phyloP scores from a whole-genome alignment of 2,888 invertebrate species.

The Stegana nigrithorax region DNA sequence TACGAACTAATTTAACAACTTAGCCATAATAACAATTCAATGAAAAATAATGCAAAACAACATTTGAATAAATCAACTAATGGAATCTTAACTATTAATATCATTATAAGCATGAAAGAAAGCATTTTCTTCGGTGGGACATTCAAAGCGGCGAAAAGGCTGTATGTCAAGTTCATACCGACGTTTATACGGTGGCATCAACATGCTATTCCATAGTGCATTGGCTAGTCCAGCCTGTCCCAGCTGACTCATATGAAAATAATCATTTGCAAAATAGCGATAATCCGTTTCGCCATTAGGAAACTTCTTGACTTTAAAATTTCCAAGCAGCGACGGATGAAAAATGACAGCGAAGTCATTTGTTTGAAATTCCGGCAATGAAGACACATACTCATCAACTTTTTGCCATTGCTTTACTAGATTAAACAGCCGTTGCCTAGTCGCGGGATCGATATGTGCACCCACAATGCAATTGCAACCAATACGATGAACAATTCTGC shows the following conservation, averaged over 20 bases:
- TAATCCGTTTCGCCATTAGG: constrained; percentile 69
- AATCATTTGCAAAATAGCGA: constrained; percentile 71
- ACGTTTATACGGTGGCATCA: constrained; percentile 70
- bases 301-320: constrained; percentile 58
- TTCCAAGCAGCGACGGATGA: constrained; percentile 68
- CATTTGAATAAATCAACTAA: no score
- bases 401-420: constrained; percentile 68
- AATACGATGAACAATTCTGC: constrained; percentile 46
- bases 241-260: constrained; percentile 75
- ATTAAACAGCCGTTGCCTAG: constrained; percentile 30
- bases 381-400: constrained; percentile 70
- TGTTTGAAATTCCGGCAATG: constrained; percentile 59
- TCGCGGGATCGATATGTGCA: constrained; percentile 31
- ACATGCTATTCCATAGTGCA: constrained; percentile 72
- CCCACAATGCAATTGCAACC: constrained; percentile 59
- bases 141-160: constrained; percentile 48
- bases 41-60: no score
- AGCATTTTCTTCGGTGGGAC: constrained; percentile 61
- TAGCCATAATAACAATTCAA: no score
- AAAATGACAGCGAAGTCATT: constrained; percentile 72
- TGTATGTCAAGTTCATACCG: constrained; percentile 64
- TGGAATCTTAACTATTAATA: no score
- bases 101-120: not conserved
- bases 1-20: no score
- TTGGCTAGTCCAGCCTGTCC: constrained; percentile 71